phyloP scores from a whole-genome alignment of 2,797 vertebrate genomes.

The Sphenopsis melanotis region DNA sequence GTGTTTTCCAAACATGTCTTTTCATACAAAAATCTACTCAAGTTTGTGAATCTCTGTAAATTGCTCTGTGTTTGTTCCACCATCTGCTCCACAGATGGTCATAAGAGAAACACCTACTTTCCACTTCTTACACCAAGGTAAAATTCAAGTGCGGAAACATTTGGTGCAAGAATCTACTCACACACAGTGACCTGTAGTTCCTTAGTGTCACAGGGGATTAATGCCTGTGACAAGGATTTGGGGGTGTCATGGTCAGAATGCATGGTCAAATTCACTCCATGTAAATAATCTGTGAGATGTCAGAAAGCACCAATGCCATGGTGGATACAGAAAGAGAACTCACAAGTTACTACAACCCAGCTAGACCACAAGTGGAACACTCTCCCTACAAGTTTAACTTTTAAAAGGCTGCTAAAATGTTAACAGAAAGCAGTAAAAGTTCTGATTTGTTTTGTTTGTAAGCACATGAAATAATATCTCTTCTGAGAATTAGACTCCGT shows the following conservation, averaged over 20 bases:
- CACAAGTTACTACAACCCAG: neutral
- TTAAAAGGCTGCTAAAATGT: neutral
- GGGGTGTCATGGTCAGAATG: neutral
- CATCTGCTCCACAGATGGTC: conserved; percentile 7
- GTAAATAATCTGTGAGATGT: neutral
- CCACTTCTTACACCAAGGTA: neutral
- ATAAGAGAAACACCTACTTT: neutral
- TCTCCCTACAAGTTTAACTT: neutral
- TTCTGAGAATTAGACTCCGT: neutral
- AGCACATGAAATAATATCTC: neutral
- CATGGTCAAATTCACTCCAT: neutral
- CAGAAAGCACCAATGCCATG: neutral
- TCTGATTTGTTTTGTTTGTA: neutral
- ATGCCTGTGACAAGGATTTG: neutral
- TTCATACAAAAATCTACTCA: neutral
- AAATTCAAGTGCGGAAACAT: neutral
- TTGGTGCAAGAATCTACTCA: neutral
- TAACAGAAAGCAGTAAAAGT: neutral
- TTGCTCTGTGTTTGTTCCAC: neutral
- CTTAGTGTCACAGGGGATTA: neutral
- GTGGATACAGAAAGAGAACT: neutral
- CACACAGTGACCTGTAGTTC: neutral
- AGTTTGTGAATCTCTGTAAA: neutral
- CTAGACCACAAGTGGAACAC: neutral
- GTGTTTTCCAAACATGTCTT: neutral